These are phyloP conservation scores for Ypsolopha sequella DNA, from an alignment of 2,888 invertebrate genomes.

Conservation along the genomic window DNA sequence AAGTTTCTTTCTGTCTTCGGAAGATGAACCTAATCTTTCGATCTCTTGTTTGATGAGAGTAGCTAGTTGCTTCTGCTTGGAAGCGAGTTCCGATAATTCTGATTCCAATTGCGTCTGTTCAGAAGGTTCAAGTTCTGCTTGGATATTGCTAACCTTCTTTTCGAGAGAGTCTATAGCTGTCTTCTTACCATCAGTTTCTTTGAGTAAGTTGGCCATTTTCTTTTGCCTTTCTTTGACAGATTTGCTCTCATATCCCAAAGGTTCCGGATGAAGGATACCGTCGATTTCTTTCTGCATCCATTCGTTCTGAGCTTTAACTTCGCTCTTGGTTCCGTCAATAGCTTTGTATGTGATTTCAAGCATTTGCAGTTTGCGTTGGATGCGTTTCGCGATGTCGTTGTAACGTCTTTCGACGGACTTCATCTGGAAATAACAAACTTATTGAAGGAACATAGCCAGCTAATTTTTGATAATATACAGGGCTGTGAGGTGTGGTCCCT, in stretches of 20 bases:
- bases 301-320: slow-evolving; percentile 82
- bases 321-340: slow-evolving; percentile 83
- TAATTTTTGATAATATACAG: too few species aligned
- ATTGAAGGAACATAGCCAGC: neutral
- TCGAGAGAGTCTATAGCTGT: slow-evolving; percentile 85
- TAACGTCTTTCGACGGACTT: slow-evolving; percentile 88
- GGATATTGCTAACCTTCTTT: slow-evolving; percentile 86
- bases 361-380: slow-evolving; percentile 86
- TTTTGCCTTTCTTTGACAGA: slow-evolving; percentile 81
- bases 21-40: slow-evolving; percentile 76
- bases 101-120: slow-evolving; percentile 86
- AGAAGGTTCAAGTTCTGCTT: slow-evolving; percentile 85
- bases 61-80: slow-evolving; percentile 81
- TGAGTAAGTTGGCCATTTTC: slow-evolving; percentile 78
- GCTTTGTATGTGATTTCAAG: slow-evolving; percentile 87
- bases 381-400: slow-evolving; percentile 85
- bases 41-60: slow-evolving; percentile 80
- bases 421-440: slow-evolving; percentile 54
- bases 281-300: slow-evolving; percentile 84
- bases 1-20: slow-evolving; percentile 80
- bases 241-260: slow-evolving; percentile 82
- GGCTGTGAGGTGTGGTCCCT: too few species aligned
- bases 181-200: slow-evolving; percentile 89
- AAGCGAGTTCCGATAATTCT: slow-evolving; percentile 77
- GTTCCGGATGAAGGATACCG: slow-evolving; percentile 74